phyloP scores from a whole-genome alignment of 2,797 vertebrate species.

The Labroides dimidiatus region DNA sequence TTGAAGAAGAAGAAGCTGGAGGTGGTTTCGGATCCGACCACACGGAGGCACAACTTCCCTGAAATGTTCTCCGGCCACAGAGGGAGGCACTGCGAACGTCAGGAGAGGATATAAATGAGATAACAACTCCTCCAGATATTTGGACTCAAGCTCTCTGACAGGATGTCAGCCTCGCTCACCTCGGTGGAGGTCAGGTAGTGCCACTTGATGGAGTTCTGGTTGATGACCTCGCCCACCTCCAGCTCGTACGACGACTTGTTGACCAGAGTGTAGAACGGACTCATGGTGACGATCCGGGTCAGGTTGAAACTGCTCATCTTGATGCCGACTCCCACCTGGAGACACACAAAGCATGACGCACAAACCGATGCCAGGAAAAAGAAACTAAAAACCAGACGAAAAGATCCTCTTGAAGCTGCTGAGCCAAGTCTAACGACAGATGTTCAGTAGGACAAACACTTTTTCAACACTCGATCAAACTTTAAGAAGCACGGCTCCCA shows the following conservation, averaged over 20 bases:
- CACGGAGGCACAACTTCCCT: conserved; percentile 90
- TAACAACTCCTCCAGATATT: not conserved
- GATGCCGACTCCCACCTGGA: conserved; percentile 94
- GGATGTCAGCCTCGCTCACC: conserved; percentile 72
- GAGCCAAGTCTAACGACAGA: no score
- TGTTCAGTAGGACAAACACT: no score
- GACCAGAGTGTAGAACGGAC: conserved; percentile 93
- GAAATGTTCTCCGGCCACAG: conserved; percentile 92
- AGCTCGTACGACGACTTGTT: conserved; percentile 95
- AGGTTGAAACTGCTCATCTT: conserved; percentile 97
- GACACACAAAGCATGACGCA: not conserved
- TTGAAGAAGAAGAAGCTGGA: conserved; percentile 92
- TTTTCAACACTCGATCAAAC: no score
- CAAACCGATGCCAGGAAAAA: not conserved
- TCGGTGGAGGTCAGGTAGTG: conserved; percentile 90
- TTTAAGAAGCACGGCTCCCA: no score
- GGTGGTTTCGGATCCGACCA: conserved; percentile 86
- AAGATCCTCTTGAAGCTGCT: no score
- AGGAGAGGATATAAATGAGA: no score
- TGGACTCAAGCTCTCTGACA: no score
- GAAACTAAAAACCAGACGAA: no score
- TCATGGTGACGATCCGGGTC: conserved; percentile 93
- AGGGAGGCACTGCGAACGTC: conserved; percentile 78
- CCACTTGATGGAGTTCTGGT: conserved; percentile 86
- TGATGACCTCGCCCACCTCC: conserved; percentile 91